Evolutionary conservation across 1,140 invertebrate species (phyloP), one percentile per base, ranked within the genome.

Genomic region (Drosophila paulistorum): DNA sequence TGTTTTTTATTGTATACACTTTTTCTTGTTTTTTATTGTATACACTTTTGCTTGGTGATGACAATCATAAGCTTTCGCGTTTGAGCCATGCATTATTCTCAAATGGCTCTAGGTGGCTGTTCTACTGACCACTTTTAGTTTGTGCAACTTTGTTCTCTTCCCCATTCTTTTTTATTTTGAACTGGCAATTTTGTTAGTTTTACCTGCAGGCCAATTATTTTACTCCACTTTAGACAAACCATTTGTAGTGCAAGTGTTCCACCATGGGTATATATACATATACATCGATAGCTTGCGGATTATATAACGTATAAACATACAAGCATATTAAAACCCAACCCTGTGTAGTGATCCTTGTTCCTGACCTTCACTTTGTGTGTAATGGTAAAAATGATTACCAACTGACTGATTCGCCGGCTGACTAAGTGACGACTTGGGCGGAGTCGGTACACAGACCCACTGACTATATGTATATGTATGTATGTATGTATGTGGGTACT

Each of bases 351-450:
- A 71, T 70, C 57, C 74, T 20, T 60, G 41, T 42, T 42, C 23
- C 63, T 65, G 35, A 54, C 76, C 60, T 55, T 20, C 39, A 7
- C 14, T 55, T 35, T 58, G n/a, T 57, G 37, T 68, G 17, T 30
- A 30, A 30, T 3, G 30, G 30, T 30, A 48, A 48, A 48, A 51
- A 51, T 51, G 14, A 51, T 51, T 51, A 51, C 45, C 11, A 10
- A 11, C 17, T 23, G 45, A 51, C 17, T 51, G 45, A 17, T 48
- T 48, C 45, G 14, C 14, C 13, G 9, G 45, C 45, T 20, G 14
- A 48, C 45, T 51, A 10, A 79, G n/a, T 61, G 68, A 66, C 77
- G 30, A 70, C 70, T 57, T 77, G 75, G 74, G 75, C 64, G 74
- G 74, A 64, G 75, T 77, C 74, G 45, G 33, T 54, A 61, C 54